Conservation (phyloP, 2,113 vertebrate genomes). For the Chauna torquata region DNA sequence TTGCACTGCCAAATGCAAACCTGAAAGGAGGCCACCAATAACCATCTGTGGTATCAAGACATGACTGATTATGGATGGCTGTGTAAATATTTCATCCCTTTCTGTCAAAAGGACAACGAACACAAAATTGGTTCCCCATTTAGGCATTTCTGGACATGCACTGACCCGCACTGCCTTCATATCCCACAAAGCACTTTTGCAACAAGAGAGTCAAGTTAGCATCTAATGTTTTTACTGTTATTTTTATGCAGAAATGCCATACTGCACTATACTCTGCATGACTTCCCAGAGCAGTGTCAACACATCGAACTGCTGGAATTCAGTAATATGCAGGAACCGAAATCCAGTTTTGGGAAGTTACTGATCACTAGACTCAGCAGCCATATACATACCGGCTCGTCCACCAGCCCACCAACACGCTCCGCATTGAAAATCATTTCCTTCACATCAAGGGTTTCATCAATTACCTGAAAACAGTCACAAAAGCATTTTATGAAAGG, state of each 20-base stretch:
- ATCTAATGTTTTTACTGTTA: not conserved
- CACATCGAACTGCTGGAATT: not conserved
- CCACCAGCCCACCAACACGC: conserved; percentile 89
- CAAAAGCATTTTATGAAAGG: conserved; percentile 73
- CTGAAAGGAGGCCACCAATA: not conserved
- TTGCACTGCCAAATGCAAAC: not conserved
- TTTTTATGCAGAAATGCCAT: not conserved
- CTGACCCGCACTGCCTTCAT: not conserved
- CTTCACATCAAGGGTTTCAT: conserved; percentile 96
- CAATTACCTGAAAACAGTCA: conserved; percentile 91
- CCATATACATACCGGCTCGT: conserved; percentile 88
- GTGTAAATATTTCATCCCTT: not conserved
- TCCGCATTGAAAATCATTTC: conserved; percentile 95
- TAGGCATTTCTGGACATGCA: not conserved
- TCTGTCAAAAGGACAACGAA: not conserved
- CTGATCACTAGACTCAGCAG: not conserved
- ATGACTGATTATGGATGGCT: not conserved
- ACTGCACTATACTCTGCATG: not conserved
- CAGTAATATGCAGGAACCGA: not conserved
- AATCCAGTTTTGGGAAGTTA: not conserved
- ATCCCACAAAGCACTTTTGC: not conserved
- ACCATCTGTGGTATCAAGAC: not conserved
- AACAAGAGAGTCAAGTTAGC: not conserved
- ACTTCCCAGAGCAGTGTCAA: not conserved
- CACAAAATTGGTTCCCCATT: not conserved